Evolutionary conservation across 1,140 invertebrate species (phyloP), one percentile per base, ranked within the genome.

Genomic region (Drosophila varians): DNA sequence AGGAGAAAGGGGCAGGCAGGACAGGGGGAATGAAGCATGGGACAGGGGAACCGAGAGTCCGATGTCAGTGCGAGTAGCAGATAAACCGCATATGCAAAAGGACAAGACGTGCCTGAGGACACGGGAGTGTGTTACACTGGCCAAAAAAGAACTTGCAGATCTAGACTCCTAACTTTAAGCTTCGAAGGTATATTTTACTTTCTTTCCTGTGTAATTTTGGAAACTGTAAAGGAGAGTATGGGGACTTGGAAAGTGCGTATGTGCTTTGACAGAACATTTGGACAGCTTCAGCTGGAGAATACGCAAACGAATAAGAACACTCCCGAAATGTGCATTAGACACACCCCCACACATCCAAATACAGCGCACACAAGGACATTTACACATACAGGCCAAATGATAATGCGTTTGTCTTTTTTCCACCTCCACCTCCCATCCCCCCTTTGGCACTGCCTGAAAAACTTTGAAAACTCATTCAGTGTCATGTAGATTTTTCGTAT

Each of bases 391-490:
- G 26, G 38, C 26, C 58, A 46, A 64, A 64, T 34, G 58, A 73
- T 64, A 54, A 71, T 69, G 54, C 66, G 65, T 71, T 45, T n/a
- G 45, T 42, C 62, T 11, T 21, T 16, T n/a, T 25, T 9, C 26
- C 28, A 9, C 54, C n/a, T 4, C 3, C 31, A n/a, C 12, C 12
- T n/a, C 18, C 36, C 12, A 9, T 21, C 9, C 25, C 19, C 43
- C 31, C 14, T 12, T 64, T 5, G 25, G 21, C 19, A 26, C 31
- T 55, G 45, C 18, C 47, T 26, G 25, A 49, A 49, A 74, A 74
- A 74, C 72, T 74, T 74, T 74, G 61, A 48, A 61, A 75, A 74
- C 73, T 75, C 73, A 74, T 75, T 74, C 71, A 74, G 72, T 75
- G 61, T 75, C 71, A 73, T 74, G 72, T 74, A 74, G 70, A 74